Base-by-base conservation (phyloP, 2,888 invertebrate species). In the Augochlorella aurata region DNA sequence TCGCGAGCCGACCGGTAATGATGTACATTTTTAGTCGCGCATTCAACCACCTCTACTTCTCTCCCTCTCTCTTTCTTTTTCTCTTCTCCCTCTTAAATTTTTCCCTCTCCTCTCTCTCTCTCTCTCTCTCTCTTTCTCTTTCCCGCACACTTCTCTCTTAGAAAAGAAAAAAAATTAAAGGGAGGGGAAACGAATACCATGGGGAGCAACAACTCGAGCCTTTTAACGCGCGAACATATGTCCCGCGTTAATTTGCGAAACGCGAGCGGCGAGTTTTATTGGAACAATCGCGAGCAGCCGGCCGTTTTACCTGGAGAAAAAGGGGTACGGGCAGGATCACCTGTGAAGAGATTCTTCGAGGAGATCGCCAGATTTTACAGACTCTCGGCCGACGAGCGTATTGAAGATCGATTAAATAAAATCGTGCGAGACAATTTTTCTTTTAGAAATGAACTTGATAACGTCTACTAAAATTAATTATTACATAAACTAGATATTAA, bases 11-110 rank as follows among this genome's bases (percentile, higher is more conserved):
- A 44, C 45, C 63, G 9, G 49, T 73, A 81, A 81, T 54, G 69
- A 72, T 54, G 73, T 52, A 44, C 54, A 73, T 29, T 49, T 68
- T 81, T 66, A 50, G 24, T 74, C 47, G 52, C 50, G 44, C 52
- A 67, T 67, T 72, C 50, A 38, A 49, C 7, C 21, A 12, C 24
- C 18, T 21, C 24, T 24, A 12, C 0, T 0, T 16, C 5, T 12
- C 47, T 8, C 18, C 18, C 16, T 50, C 50, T 38, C 38, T 38
- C 38, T 38, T 7, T 38, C 38, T 38, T 38, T 4, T 38, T 4
- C 3, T 4, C 3, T 4, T 38, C 38, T 38, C 38, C 3, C 38
- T 38, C 38, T 38, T 38, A 38, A 38, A 2, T 5, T 38, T 38
- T 38, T 38, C 38, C 38, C 38, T 7, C 5, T 38, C 8, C 9